Evolutionary conservation across 2,888 invertebrate genomes (phyloP), one percentile per base, ranked within the genome.

Genomic region (Margaritifera margaritifera): DNA sequence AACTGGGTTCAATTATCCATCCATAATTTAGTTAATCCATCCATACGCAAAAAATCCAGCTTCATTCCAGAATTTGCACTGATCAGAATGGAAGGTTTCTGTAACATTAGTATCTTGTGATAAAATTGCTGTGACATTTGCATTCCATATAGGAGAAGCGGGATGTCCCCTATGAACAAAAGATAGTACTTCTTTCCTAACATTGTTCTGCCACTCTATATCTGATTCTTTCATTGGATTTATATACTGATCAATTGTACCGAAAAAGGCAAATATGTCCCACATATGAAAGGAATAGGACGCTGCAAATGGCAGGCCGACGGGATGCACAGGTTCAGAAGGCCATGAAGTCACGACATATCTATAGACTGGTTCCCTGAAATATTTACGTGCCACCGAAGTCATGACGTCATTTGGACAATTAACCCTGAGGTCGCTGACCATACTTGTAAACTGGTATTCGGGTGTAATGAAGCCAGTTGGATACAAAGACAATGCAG

Each of bases 391-490:
- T 1, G 83, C 74, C 2, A 77, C 64, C 20, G 74, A 56, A 0
- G 82, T 69, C 63, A 86, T 61, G 8, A 78, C 68, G 63, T 83
- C 80, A 15, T 81, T 80, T 4, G 86, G 86, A 74, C 86, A 87
- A 6, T 80, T 81, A 31, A 79, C 81, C 1, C 86, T 73, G 8
- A 87, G 70, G 62, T 87, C 87, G 8, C 85, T 81, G 6, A 83
- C 83, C 86, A 87, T 84, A 52, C 81, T 81, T 18, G 86, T 81
- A 61, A 84, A 79, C 57, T 84, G 80, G 64, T 79, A 80, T 62
- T 83, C 84, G 0, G 86, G 84, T 6, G 81, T 78, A 19, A 68
- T 63, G 19, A 66, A 11, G 31, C 72, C 24, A 56, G 69, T 20
- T 22, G 80, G 79, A 63, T 85, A 85, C 20, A 80, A 64, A 20